A percentile compares a stretch with the other conserved stretches of the same genome.
Conservation (phyloP, 2,113 vertebrate genomes). For the Rhynchomys soricoides region DNA sequence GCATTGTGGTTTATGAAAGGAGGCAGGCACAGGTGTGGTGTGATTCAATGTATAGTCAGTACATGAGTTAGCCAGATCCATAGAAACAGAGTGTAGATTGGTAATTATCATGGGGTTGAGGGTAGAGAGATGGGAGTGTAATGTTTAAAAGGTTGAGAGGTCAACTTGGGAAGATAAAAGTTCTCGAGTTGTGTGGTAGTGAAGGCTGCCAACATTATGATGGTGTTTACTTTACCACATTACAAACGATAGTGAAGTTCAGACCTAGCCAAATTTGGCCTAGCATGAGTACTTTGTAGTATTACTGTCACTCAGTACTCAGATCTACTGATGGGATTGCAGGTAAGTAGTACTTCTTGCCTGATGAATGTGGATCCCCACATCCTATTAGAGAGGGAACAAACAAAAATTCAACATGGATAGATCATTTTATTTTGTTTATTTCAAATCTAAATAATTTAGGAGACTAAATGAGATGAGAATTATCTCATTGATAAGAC, state of each 20-base stretch:
- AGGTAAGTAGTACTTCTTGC: background rate
- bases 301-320: background rate
- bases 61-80: background rate
- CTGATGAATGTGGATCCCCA: background rate
- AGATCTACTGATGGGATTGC: background rate
- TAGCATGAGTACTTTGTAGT: background rate
- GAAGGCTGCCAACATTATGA: background rate
- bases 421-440: slow-evolving; percentile 19
- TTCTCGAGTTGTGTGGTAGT: background rate
- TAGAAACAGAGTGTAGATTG: background rate
- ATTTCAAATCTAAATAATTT: slow-evolving; percentile 48
- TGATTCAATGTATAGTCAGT: background rate
- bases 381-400: background rate
- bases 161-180: background rate
- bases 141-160: background rate
- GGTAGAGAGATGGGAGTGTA: background rate
- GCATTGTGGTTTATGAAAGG: background rate
- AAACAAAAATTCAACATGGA: background rate
- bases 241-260: background rate
- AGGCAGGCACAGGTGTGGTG: background rate
- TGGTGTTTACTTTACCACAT: background rate
- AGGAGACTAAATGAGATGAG: slow-evolving; percentile 49
- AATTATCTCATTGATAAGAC: slow-evolving; percentile 43
- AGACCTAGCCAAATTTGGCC: background rate
- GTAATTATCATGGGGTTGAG: background rate